Evolutionary conservation across 1,140 invertebrate species (phyloP), one percentile per base, ranked within the genome.

Genomic region (Andricus grossulariae): DNA sequence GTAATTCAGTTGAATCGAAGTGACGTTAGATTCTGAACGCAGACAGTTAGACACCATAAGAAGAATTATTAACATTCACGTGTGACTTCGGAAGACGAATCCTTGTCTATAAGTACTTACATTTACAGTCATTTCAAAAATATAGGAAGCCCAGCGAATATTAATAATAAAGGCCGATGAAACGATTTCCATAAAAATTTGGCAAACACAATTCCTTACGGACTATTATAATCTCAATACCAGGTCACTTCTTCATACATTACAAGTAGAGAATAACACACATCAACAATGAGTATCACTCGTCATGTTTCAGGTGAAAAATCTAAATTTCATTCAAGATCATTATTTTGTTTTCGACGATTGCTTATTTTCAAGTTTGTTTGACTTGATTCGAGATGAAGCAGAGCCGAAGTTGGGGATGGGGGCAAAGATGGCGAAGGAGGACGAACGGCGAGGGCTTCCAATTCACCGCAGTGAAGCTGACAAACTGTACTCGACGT

Each of bases 401-500:
- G 84, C 80, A 90, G 82, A 51, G 87, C 86, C 4, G 85, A 86
- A 15, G 85, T 83, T 60, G 87, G 83, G 52, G 86, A 88, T 15
- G 84, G 76, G 49, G 83, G 83, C 51, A 87, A 74, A 16, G 83
- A 80, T 16, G 88, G 85, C 13, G 88, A 88, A 3, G 85, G 88
- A 11, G 85, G 82, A 71, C 87, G 82, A 39, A 81, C 76, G 2
- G 84, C 83, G 49, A 90, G 81, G 19, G 79, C 81, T 74, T 91
- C 90, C 51, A 90, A 52, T 78, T 91, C 90, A 39, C 88, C 85
- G 72, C 87, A 88, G 72, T 91, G 89, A 57, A 91, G 82, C 75
- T 89, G 89, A 83, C 88, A 91, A 70, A 87, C 87, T 2, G 90
- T 90, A 75, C 87, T 90, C 1, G 89, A 91, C 18, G 88, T 91